Evolutionary conservation across 2,888 invertebrate species (phyloP).

Genomic region (Desoria tigrina): DNA sequence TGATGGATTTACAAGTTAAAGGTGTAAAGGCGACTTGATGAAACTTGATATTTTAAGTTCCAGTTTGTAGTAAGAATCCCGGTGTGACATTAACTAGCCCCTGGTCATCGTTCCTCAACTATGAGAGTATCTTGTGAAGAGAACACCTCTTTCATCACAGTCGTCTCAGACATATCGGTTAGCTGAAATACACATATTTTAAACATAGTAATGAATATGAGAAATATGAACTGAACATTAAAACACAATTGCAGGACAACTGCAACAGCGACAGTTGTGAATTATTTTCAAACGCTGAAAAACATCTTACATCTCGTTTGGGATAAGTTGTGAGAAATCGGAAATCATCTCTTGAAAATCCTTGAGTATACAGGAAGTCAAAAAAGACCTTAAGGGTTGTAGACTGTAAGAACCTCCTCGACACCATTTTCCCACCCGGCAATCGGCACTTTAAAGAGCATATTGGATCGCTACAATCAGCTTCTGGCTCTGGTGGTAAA

Average conservation of each 20-base stretch:
- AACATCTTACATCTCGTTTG: conserved; percentile 53
- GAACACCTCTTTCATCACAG: conserved; percentile 49
- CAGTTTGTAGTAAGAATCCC: not conserved
- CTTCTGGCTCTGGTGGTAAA: conserved; percentile 50
- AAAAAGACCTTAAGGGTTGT: conserved; percentile 49
- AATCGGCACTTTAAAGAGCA: conserved; percentile 50
- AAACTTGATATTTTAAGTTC: not conserved
- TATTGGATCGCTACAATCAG: conserved; percentile 42
- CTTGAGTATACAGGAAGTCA: conserved; percentile 52
- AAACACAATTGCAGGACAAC: not conserved
- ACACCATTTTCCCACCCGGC: conserved; percentile 51
- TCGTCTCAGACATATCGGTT: conserved; percentile 43
- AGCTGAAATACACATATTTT: conserved; percentile 35
- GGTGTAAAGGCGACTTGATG: not conserved
- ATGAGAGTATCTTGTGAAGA: conserved; percentile 53
- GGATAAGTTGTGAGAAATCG: conserved; percentile 52
- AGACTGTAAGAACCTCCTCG: conserved; percentile 49
- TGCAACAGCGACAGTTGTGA: too few species aligned
- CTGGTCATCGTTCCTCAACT: conserved; percentile 52
- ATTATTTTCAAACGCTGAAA: not conserved
- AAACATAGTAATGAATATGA: not conserved
- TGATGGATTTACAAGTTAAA: not conserved
- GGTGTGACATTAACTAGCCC: not conserved
- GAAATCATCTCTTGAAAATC: conserved; percentile 48
- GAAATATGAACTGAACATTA: not conserved